Percentiles rank a stretch among this genome's conserved stretches.
phyloP scores from a whole-genome alignment of 2,797 vertebrate genomes.

The Hybognathus amarus region DNA sequence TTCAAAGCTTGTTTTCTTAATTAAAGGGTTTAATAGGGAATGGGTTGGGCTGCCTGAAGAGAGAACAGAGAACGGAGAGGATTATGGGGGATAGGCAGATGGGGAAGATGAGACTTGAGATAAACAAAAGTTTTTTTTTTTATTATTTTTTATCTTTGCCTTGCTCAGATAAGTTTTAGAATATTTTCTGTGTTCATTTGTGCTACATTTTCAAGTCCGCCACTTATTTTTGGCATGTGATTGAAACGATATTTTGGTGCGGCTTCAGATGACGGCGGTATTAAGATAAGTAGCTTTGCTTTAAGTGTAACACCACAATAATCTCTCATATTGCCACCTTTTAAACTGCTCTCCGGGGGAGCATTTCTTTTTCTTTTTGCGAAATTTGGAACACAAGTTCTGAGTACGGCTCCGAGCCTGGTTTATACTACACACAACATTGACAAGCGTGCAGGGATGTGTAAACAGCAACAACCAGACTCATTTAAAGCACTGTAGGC shows the following conservation, averaged over 20 bases:
- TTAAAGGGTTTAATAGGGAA: slow-evolving; percentile 65
- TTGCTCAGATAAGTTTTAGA: slow-evolving; percentile 46
- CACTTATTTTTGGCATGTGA: slow-evolving; percentile 37
- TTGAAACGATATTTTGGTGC: slow-evolving; percentile 36
- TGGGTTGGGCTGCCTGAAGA: slow-evolving; percentile 49
- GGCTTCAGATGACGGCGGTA: slow-evolving; percentile 30
- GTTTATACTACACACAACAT: slow-evolving; percentile 32
- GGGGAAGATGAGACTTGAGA: slow-evolving; percentile 47
- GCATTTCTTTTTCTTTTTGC: slow-evolving; percentile 2
- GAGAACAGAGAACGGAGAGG: slow-evolving; percentile 34
- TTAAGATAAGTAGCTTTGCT: slow-evolving; percentile 44
- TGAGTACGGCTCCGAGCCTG: slow-evolving; percentile 14
- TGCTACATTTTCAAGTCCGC: slow-evolving; percentile 32
- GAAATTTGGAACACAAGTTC: not conserved
- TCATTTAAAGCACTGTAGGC: slow-evolving; percentile 39
- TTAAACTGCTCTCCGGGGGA: slow-evolving; percentile 6
- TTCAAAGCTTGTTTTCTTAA: slow-evolving; percentile 78
- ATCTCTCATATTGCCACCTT: slow-evolving; percentile 32
- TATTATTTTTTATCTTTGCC: slow-evolving; percentile 31
- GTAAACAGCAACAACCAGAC: slow-evolving; percentile 29
- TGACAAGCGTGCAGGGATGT: slow-evolving; percentile 31
- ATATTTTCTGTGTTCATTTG: slow-evolving; percentile 20
- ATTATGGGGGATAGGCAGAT: slow-evolving; percentile 40
- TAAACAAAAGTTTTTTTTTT: slow-evolving; percentile 46
- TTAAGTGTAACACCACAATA: slow-evolving; percentile 41